Evolutionary conservation across 2,888 invertebrate genomes (phyloP).

Genomic region (Drosophila cognata): DNA sequence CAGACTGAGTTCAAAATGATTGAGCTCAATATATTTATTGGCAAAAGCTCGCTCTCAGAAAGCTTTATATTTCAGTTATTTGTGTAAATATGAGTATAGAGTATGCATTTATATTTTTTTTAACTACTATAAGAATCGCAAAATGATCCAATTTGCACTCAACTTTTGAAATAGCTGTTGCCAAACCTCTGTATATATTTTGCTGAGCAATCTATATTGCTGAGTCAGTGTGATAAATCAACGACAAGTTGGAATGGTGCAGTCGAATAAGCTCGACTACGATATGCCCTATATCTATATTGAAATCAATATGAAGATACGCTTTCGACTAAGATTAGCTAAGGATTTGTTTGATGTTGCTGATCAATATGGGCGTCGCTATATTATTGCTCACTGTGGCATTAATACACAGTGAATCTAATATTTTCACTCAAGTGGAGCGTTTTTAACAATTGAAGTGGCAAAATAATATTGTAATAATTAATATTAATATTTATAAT

Average conservation of each 20-base stretch:
- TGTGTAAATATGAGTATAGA: too few species aligned
- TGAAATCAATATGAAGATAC: too few species aligned
- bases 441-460: neutral
- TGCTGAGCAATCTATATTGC: too few species aligned
- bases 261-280: too few species aligned
- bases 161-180: neutral
- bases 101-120: neutral
- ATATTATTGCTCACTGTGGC: too few species aligned
- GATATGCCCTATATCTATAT: too few species aligned
- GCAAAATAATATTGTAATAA: neutral
- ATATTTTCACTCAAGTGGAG: slow-evolving; percentile 45
- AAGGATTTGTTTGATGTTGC: too few species aligned
- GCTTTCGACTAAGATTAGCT: too few species aligned
- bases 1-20: slow-evolving; percentile 27
- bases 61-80: slow-evolving; percentile 5
- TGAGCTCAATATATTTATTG: slow-evolving; percentile 26
- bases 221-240: too few species aligned
- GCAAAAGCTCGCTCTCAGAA: slow-evolving; percentile 26
- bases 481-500: neutral
- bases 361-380: too few species aligned
- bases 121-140: neutral
- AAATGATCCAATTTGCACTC: neutral
- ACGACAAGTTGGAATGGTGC: too few species aligned
- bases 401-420: slow-evolving; percentile 33
- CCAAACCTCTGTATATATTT: too few species aligned